Evolutionary conservation across 2,797 vertebrate species (phyloP).

Genomic region (Danio tinwini): DNA sequence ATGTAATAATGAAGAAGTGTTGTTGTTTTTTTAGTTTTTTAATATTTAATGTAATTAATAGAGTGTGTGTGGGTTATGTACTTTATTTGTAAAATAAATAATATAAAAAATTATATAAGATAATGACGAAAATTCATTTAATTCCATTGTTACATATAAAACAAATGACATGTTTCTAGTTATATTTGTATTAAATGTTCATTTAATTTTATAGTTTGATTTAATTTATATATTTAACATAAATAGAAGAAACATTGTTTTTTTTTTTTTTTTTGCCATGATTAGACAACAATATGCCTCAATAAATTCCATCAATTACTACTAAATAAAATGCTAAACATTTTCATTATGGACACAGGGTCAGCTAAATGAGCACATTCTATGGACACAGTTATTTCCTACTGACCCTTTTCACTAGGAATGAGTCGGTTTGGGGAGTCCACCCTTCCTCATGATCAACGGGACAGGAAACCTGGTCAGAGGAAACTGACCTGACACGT

Average conservation of each 20-base stretch:
- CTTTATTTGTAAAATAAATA: no score
- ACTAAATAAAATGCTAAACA: background rate
- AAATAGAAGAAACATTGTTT: background rate
- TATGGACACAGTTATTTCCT: background rate
- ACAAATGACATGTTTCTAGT: no score
- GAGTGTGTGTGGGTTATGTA: no score
- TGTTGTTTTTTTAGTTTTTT: no score
- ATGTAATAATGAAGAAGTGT: no score
- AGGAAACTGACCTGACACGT: constrained; percentile 55
- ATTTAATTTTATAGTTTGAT: background rate
- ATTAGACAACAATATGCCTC: background rate
- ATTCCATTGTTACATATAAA: no score
- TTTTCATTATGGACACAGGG: background rate
- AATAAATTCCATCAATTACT: background rate
- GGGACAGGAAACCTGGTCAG: constrained; percentile 53
- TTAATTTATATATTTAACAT: background rate
- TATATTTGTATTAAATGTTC: no score
- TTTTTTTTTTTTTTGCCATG: background rate
- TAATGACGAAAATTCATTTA: no score
- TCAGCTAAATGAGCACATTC: background rate
- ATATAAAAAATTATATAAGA: no score
- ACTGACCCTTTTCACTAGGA: constrained; percentile 10
- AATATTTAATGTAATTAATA: no score
- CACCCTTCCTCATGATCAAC: constrained; percentile 50
- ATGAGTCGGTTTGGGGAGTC: constrained; percentile 28